Percentiles rank a stretch among this genome's conserved stretches.
These are phyloP conservation scores for Chroicocephalus ridibundus DNA, from an alignment of 2,113 vertebrate species.

Conservation along the genomic window DNA sequence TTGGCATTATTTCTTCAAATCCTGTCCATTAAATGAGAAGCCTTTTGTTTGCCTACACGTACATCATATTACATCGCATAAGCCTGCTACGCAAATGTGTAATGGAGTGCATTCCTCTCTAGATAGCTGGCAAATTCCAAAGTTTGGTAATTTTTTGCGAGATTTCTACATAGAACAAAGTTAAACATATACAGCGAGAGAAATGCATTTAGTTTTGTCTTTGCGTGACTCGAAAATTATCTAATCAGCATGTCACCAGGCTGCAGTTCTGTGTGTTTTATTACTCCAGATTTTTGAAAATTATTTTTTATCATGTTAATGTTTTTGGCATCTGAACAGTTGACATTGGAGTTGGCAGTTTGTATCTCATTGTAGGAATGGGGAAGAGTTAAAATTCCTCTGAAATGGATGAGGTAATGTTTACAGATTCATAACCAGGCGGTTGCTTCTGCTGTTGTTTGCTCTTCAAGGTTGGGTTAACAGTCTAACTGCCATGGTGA, in stretches of 20 bases:
- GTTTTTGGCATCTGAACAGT: not conserved
- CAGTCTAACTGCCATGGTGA: slow-evolving; percentile 20
- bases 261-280: not conserved
- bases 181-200: not conserved
- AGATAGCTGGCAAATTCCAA: not conserved
- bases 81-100: not conserved
- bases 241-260: not conserved
- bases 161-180: not conserved
- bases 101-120: not conserved
- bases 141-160: not conserved
- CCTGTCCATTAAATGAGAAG: accelerated
- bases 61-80: accelerated
- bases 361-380: not conserved
- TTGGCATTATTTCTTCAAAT: not conserved
- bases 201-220: not conserved
- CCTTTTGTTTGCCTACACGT: not conserved
- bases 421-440: not conserved
- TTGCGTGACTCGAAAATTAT: not conserved
- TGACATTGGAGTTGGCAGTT: not conserved
- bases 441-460: slow-evolving; percentile 2
- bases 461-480: slow-evolving; percentile 46
- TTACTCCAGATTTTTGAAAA: not conserved
- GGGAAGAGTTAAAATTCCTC: not conserved
- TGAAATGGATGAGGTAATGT: not conserved
- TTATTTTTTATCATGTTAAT: not conserved